Base-by-base conservation (phyloP, 2,113 vertebrate species). In the Nannobrachium achirus region DNA sequence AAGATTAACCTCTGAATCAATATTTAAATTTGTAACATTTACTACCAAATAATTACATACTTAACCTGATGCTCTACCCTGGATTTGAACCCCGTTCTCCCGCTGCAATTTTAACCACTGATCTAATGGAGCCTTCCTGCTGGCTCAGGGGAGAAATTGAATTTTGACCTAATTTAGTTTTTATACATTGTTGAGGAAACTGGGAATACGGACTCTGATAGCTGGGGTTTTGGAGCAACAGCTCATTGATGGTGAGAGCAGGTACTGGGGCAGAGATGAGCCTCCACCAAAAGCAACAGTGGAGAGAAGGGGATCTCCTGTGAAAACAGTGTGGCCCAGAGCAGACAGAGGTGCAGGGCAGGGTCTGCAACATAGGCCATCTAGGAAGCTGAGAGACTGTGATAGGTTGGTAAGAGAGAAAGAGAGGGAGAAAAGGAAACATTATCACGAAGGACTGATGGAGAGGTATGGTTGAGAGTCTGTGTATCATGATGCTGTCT, bases 271-370 rank as follows among this genome's bases (percentile, higher is more conserved):
- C 52, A 63, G n/a, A n/a, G 44, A 5, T 16, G 14, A 52, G 65
- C 69, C n/a, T 46, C 56, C 55, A 50, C 64, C 53, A 69, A 74
- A 71, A 67, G 56, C 20, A 79, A 69, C 68, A 73, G 44, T 10
- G 13, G 16, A 44, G 38, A 46, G 56, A 63, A 62, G 51, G 1
- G 33, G 25, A 72, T 64, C 51, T 63, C 16, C 59, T 58, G 4
- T 53, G 64, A 49, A 76, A 82, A 83, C 66, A 77, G 16, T 55
- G 38, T 13, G 14, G 50, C 6, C 3, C 11, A 52, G 53, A 63
- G 41, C 38, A 72, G 49, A 1, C 25, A 48, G 64, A 81, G 49
- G 64, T 63, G 62, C 56, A 25, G 44, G 13, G 46, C 14, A 20
- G 19, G 38, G 33, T 50, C 45, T 41, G 61, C 70, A 0, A 14